Evolutionary conservation across 2,113 vertebrate species (phyloP).

Genomic region (Fukomys damarensis): DNA sequence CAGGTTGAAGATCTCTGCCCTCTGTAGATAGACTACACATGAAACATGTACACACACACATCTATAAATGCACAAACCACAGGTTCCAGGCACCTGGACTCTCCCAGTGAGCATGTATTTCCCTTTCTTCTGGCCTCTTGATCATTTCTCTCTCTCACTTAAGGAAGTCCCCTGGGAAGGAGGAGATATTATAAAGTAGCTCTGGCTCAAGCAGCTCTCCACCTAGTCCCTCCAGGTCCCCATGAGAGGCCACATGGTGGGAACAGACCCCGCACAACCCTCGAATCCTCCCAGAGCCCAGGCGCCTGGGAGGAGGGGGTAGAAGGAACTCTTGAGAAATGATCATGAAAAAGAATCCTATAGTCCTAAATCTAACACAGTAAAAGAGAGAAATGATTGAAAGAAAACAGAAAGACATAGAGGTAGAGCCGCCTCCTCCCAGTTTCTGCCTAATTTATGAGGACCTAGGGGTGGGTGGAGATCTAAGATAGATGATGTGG

Average conservation of each 20-base stretch:
- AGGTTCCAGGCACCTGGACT: neutral
- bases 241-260: neutral
- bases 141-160: neutral
- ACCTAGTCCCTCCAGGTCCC: neutral
- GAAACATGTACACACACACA: neutral
- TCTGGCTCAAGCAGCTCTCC: neutral
- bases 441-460: neutral
- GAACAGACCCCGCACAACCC: neutral
- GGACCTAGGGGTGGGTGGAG: no score
- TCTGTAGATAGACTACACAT: neutral
- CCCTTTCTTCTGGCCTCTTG: neutral
- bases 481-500: neutral
- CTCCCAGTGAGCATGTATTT: neutral
- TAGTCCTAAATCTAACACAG: neutral
- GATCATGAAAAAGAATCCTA: neutral
- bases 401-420: neutral
- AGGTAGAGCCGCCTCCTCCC: neutral
- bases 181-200: neutral
- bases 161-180: neutral
- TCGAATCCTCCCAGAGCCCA: neutral
- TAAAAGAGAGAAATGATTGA: neutral
- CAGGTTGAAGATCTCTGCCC: neutral
- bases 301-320: no score
- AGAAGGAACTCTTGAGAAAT: neutral
- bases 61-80: neutral